A percentile compares a stretch with the other conserved stretches of the same genome.
phyloP scores from a whole-genome alignment of 2,797 vertebrate genomes.

The Cottoperca gobio region DNA sequence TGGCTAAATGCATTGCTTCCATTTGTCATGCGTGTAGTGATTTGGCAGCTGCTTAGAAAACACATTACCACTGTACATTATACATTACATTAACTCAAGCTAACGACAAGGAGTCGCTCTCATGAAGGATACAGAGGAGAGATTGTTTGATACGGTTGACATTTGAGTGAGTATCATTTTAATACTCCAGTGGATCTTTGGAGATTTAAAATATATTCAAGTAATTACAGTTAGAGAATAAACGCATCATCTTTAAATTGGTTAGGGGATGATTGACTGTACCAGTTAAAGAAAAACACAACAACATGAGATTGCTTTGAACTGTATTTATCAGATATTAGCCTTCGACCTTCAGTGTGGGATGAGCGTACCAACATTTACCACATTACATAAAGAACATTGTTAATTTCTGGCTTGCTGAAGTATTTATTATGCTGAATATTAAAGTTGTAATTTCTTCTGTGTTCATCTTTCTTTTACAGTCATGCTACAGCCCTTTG shows the following conservation, averaged over 20 bases:
- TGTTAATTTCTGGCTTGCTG: not conserved
- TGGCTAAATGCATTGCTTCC: not conserved
- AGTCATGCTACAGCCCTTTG: constrained; percentile 99
- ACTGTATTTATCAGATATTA: not conserved
- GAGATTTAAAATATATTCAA: too few relatives aligned
- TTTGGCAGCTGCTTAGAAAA: not conserved
- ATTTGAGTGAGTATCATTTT: too few relatives aligned
- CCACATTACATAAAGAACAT: not conserved
- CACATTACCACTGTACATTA: not conserved
- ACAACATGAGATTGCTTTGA: not conserved
- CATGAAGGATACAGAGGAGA: not conserved
- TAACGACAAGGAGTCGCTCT: not conserved
- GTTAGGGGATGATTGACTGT: not conserved
- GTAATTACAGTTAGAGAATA: too few relatives aligned
- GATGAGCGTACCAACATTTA: not conserved
- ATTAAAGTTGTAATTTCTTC: not conserved
- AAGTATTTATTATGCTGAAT: not conserved
- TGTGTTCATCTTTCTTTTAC: constrained; percentile 50
- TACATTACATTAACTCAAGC: too few relatives aligned
- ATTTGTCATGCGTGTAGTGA: not conserved
- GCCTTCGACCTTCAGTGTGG: not conserved
- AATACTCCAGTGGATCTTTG: too few relatives aligned
- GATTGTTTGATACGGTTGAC: not conserved
- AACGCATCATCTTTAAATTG: not conserved
- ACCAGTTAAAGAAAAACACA: constrained; percentile 2